These are phyloP conservation scores for Anoura caudifer DNA, from an alignment of 2,113 vertebrate species.

Conservation along the genomic window DNA sequence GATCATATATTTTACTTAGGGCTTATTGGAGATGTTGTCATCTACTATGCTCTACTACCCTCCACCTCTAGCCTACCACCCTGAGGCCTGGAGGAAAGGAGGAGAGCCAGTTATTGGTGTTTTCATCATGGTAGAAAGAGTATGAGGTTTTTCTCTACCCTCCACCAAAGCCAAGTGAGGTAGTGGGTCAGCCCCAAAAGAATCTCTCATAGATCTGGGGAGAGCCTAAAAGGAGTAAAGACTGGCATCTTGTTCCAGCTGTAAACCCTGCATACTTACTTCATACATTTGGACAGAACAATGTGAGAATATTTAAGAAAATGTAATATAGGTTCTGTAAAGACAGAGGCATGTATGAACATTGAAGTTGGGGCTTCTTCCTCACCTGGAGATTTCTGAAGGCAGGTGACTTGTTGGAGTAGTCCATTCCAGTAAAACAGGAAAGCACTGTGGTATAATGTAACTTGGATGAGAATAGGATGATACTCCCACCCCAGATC, in stretches of 20 bases:
- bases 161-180: background rate
- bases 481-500: background rate
- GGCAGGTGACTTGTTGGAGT: background rate
- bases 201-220: background rate
- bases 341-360: background rate
- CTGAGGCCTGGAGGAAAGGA: background rate
- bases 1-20: background rate
- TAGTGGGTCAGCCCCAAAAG: background rate
- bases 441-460: background rate
- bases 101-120: background rate
- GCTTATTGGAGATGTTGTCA: background rate
- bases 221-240: background rate
- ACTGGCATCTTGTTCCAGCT: background rate
- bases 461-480: background rate
- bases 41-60: background rate
- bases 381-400: constrained; percentile 8
- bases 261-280: background rate
- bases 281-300: background rate
- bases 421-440: background rate
- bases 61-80: background rate
- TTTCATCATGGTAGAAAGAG: background rate
- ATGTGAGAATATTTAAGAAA: background rate
- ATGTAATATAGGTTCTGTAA: background rate
- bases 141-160: background rate
- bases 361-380: background rate